Evolutionary conservation across 53 echinoderm and acorn worm genomes (phyloP).

Genomic region (Glandiceps talaboti): DNA sequence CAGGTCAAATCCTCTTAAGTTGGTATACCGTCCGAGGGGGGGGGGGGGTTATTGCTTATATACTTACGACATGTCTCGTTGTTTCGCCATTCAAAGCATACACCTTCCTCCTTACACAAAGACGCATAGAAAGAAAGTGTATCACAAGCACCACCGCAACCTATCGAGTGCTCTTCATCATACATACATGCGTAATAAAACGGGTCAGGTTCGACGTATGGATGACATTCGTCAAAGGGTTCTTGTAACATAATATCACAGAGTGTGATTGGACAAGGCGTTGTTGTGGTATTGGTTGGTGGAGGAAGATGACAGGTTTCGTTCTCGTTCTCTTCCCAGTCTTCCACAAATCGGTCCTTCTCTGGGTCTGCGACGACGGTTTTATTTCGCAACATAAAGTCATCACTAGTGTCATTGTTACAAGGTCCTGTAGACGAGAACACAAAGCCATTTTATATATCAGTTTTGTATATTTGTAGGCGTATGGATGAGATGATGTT

Average conservation of each 20-base stretch:
- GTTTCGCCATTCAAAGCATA: background rate
- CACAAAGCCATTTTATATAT: too few species aligned
- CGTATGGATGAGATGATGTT: too few species aligned
- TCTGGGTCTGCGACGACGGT: background rate
- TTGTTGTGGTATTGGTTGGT: background rate
- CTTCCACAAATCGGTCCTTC: background rate
- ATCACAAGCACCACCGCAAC: background rate
- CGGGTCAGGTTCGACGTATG: background rate
- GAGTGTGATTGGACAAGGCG: background rate
- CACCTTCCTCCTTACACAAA: background rate
- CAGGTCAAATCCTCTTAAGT: too few species aligned
- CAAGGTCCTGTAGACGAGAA: background rate
- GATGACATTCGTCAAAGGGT: background rate
- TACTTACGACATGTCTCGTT: background rate
- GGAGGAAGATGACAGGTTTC: background rate
- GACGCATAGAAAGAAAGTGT: background rate
- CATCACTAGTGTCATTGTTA: background rate
- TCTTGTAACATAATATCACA: background rate
- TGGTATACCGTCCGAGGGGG: too few species aligned
- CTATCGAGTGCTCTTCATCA: too few species aligned
- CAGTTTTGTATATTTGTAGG: too few species aligned
- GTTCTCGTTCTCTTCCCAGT: background rate
- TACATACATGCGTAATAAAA: background rate
- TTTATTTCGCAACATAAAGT: background rate
- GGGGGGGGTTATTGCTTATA: too few species aligned